A percentile compares a stretch with the other conserved stretches of the same genome.
These are phyloP conservation scores for Heliconius hortense DNA, from an alignment of 2,888 invertebrate species.

Conservation along the genomic window DNA sequence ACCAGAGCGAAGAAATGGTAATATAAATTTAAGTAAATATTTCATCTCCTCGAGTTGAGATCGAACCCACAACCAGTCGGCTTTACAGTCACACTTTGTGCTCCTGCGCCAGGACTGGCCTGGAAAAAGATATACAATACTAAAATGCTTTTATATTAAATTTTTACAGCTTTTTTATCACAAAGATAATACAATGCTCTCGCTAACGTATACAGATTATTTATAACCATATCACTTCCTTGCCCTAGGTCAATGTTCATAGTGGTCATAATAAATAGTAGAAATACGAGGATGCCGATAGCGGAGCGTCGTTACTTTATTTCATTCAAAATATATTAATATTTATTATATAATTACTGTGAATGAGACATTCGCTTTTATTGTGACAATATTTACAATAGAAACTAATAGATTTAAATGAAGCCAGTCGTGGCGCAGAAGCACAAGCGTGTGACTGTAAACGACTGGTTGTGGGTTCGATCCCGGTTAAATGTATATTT, in stretches of 20 bases:
- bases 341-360: conserved; percentile 37
- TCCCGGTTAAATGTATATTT: too few species aligned
- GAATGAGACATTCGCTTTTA: conserved; percentile 34
- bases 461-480: too few species aligned
- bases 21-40: too few species aligned
- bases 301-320: conserved; percentile 37
- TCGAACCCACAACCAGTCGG: too few species aligned
- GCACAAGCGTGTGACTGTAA: too few species aligned
- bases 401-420: conserved; percentile 22
- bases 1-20: too few species aligned
- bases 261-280: conserved; percentile 40
- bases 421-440: too few species aligned
- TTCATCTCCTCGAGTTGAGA: too few species aligned
- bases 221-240: conserved; percentile 38
- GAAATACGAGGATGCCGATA: conserved; percentile 41
- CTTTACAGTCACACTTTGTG: too few species aligned
- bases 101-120: too few species aligned
- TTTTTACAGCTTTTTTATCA: conserved; percentile 2
- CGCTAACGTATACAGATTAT: conserved; percentile 24
- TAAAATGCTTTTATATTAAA: not conserved
- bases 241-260: conserved; percentile 46
- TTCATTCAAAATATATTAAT: conserved; percentile 30
- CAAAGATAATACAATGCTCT: conserved; percentile 5
- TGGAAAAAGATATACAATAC: not conserved
- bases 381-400: conserved; percentile 2